Evolutionary conservation across 2,888 invertebrate genomes (phyloP), one percentile per base, ranked within the genome.

Genomic region (Teinopalpus imperialis): DNA sequence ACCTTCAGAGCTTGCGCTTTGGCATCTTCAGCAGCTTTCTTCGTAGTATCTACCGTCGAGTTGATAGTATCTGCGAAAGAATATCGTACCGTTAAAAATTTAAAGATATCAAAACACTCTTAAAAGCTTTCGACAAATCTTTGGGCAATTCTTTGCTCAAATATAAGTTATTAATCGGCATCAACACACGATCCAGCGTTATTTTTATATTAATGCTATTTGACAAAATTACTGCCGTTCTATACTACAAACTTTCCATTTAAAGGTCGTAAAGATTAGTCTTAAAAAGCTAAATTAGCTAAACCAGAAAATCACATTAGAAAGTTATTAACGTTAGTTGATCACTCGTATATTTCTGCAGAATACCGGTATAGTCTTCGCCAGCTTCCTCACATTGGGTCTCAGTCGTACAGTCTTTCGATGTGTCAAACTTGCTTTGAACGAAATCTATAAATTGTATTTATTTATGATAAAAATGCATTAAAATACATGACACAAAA

Each of bases 11-110:
- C 82, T 49, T 77, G 69, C 1, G 66, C 64, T 56, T 73, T 74
- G 0, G 75, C 81, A 2, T 77, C 75, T 30, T 76, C 80, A 0
- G 86, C 89, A 0, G 86, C 82, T 61, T 85, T 83, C 75, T 87
- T 87, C 0, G 82, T 83, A 1, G 66, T 68, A 55, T 86, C 87
- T 9, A 86, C 81, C 0, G 87, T 83, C 1, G 78, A 59, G 64
- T 76, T 69, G 56, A 87, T 73, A n/a, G 86, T 72, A 41, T 88
- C 89, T 61, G 59, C 45, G 51, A 52, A 55, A 55, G 53, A 52
- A 54, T 32, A 55, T 37, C 54, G 55, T 8, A 20, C 1, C 16
- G 12, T 31, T 20, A 35, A 48, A 46, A 36, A 51, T 53, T 24
- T 3, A 14, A 52, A 24, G 48, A 40, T 23, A 35, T 10, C 7